phyloP scores from a whole-genome alignment of 2,113 vertebrate genomes.

The Corythaeola cristata region DNA sequence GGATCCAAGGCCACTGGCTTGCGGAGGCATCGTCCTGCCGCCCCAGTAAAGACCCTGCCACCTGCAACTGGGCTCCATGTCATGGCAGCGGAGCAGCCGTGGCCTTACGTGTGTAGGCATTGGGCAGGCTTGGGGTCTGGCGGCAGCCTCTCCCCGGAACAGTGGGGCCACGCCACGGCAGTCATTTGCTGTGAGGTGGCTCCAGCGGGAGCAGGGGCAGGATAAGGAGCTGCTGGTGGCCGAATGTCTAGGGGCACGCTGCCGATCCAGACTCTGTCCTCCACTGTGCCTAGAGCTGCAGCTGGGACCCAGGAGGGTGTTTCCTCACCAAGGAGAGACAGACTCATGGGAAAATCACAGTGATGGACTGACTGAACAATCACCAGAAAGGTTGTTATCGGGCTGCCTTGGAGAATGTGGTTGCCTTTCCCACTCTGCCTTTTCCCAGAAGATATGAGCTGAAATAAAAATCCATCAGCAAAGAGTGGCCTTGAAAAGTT shows the following conservation, averaged over 20 bases:
- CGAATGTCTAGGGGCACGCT: background rate
- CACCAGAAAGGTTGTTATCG: background rate
- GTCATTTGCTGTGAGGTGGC: background rate
- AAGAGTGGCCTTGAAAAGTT: background rate
- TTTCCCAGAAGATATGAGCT: background rate
- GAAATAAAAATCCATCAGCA: background rate
- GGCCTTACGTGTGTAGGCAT: accelerated
- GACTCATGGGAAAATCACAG: background rate
- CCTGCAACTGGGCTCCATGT: accelerated
- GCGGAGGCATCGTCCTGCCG: accelerated
- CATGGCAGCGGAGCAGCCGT: accelerated
- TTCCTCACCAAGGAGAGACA: background rate
- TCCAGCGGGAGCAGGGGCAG: accelerated
- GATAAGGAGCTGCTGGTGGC: accelerated
- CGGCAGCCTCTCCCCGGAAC: background rate
- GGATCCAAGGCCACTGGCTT: too few species aligned
- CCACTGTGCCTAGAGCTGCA: background rate
- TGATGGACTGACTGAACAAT: accelerated
- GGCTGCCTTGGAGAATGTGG: background rate
- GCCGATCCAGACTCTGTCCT: accelerated
- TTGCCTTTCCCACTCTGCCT: background rate
- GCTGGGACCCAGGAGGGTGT: too few species aligned
- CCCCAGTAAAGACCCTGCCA: background rate
- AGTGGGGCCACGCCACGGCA: accelerated
- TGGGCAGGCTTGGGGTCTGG: accelerated